phyloP scores from a whole-genome alignment of 2,113 vertebrate species.

The Chelonoidis abingdonii region DNA sequence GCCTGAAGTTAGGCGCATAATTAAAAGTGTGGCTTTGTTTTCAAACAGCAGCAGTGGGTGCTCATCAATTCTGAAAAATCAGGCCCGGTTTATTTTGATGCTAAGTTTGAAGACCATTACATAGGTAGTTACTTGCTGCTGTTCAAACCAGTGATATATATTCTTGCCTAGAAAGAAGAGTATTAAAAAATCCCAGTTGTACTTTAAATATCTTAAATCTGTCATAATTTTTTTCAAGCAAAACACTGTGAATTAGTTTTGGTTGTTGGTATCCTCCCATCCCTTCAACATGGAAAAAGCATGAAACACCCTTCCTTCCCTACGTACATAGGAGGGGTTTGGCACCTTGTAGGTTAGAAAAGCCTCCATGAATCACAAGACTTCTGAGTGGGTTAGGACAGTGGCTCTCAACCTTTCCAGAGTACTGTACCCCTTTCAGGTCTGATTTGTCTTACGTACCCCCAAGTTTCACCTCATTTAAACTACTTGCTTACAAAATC shows the following conservation, averaged over 20 bases:
- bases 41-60: background rate
- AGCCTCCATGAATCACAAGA: background rate
- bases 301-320: background rate
- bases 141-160: background rate
- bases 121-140: background rate
- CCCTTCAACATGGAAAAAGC: background rate
- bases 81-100: background rate
- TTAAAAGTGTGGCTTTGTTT: background rate
- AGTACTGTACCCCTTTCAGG: no score
- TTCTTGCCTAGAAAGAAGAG: no score
- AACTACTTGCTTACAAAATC: no score
- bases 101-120: background rate
- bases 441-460: no score
- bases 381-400: background rate
- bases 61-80: background rate
- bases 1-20: background rate
- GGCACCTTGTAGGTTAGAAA: background rate
- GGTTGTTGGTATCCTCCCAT: background rate
- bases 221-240: background rate
- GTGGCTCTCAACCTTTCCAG: no score
- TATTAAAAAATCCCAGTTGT: background rate
- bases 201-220: background rate
- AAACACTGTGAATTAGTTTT: background rate
- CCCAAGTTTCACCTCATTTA: no score
- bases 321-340: background rate